Evolutionary conservation across 2,888 invertebrate species (phyloP).

Genomic region (Seira sanloemensis): DNA sequence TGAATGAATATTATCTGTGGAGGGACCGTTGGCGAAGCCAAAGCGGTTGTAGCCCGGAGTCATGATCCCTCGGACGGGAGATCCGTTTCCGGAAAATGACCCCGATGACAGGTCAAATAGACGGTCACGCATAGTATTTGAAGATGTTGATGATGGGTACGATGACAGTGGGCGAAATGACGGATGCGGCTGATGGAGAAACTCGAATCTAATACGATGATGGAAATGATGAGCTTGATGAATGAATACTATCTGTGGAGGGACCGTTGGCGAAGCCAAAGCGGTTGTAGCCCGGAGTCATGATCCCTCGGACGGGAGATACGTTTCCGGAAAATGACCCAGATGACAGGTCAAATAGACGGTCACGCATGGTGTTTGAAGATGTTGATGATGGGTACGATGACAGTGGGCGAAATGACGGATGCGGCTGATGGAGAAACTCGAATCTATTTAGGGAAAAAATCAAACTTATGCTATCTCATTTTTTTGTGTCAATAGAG

Average conservation of each 20-base stretch:
- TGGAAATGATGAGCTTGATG: conserved; percentile 17
- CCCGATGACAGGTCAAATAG: neutral
- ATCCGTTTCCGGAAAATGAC: neutral
- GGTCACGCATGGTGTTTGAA: no score
- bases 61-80: conserved; percentile 11
- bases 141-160: neutral
- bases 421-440: conserved; percentile 19
- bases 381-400: neutral
- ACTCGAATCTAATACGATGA: conserved; percentile 31
- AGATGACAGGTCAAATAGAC: conserved; percentile 7
- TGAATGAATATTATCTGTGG: conserved; percentile 1
- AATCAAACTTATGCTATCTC: no score
- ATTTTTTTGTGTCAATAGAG: no score
- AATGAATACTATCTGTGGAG: neutral
- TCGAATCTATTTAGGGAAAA: no score
- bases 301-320: neutral
- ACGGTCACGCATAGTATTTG: no score
- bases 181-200: conserved; percentile 20
- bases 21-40: conserved; percentile 43
- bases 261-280: conserved; percentile 49
- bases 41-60: conserved; percentile 45
- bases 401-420: conserved; percentile 18
- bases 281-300: conserved; percentile 42
- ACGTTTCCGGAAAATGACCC: neutral
- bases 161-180: conserved; percentile 17